Percentiles rank a stretch among this genome's conserved stretches.
Evolutionary conservation across 2,113 vertebrate species (phyloP).

Genomic region (Coreoperca whiteheadi): DNA sequence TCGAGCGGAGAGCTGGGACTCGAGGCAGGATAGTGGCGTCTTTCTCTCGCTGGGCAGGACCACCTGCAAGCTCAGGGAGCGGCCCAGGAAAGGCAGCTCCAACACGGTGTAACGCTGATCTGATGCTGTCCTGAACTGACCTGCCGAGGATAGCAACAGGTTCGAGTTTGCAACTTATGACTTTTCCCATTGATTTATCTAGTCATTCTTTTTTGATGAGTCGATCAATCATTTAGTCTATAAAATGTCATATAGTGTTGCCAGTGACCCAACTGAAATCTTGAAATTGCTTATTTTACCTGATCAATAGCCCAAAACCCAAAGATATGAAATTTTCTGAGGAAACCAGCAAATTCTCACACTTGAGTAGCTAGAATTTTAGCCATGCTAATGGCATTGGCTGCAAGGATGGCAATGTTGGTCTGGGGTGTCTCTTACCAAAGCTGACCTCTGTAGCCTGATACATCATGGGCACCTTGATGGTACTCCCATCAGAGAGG

Average conservation of each 20-base stretch:
- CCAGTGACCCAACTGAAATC: no score
- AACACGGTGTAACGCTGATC: slow-evolving; percentile 85
- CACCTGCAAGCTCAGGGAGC: slow-evolving; percentile 87
- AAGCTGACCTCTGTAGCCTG: slow-evolving; percentile 89
- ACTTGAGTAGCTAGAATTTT: no score
- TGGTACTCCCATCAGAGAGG: slow-evolving; percentile 78
- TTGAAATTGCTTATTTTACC: no score
- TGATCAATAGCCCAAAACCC: background rate
- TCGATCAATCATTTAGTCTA: background rate
- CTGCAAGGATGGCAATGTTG: no score
- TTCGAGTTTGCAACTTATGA: background rate
- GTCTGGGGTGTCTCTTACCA: slow-evolving; percentile 80
- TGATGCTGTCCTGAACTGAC: slow-evolving; percentile 86
- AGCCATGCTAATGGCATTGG: no score
- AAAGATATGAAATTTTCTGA: background rate
- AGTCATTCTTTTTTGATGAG: background rate
- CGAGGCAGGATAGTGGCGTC: slow-evolving; percentile 81
- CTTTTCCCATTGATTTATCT: background rate
- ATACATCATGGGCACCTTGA: slow-evolving; percentile 93
- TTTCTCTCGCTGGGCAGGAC: slow-evolving; percentile 87
- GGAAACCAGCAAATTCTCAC: no score
- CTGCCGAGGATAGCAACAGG: slow-evolving; percentile 65
- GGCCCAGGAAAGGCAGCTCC: slow-evolving; percentile 88
- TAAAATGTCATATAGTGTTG: background rate
- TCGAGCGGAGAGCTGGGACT: slow-evolving; percentile 86